Conservation (phyloP, 2,797 vertebrate genomes). For the Falco peregrinus region DNA sequence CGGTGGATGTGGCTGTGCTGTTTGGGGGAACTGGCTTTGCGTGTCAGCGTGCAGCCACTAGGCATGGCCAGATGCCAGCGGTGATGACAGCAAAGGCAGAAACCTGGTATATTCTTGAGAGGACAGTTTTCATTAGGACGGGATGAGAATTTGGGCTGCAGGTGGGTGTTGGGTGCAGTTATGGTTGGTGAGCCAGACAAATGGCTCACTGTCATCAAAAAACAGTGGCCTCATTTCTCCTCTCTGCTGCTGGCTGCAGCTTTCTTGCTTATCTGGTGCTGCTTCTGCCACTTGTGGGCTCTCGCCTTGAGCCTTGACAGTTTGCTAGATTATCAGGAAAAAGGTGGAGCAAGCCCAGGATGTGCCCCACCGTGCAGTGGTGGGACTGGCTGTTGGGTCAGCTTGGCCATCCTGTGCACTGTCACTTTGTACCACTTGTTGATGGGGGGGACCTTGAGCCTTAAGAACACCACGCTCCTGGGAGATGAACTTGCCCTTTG, state of each 20-base stretch:
- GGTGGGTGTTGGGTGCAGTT: not conserved
- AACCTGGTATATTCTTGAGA: not conserved
- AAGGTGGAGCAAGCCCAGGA: not conserved
- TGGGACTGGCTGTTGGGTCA: not conserved
- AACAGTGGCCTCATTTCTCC: not conserved
- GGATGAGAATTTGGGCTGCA: not conserved
- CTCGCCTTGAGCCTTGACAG: not conserved
- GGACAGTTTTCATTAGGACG: not conserved
- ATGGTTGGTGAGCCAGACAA: not conserved
- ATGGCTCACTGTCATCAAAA: not conserved
- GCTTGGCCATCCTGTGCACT: not conserved
- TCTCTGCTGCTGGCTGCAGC: not conserved
- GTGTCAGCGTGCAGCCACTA: not conserved
- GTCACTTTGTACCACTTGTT: rapidly evolving
- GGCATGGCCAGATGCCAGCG: not conserved
- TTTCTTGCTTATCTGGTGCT: not conserved
- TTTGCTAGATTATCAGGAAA: not conserved
- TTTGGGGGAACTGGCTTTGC: rapidly evolving
- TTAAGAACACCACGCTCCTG: rapidly evolving
- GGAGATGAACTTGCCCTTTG: not conserved
- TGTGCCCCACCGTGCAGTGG: rapidly evolving
- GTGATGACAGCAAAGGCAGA: not conserved
- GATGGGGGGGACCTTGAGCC: not conserved
- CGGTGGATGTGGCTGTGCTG: not conserved
- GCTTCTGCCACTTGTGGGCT: not conserved